These are phyloP conservation scores for Aleiodes testaceus DNA, from an alignment of 2,888 invertebrate genomes.

Conservation along the genomic window DNA sequence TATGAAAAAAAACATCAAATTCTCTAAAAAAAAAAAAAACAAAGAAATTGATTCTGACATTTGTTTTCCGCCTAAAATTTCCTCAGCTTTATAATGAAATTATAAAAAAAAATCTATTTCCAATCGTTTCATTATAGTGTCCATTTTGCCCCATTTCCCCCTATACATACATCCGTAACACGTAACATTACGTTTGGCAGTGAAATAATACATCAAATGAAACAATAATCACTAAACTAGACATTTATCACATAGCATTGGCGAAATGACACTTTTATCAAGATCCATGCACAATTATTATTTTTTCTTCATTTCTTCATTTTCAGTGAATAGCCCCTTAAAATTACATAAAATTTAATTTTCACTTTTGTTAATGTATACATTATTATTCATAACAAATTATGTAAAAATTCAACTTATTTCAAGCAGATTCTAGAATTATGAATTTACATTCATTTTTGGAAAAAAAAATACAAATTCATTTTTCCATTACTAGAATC, in stretches of 20 bases:
- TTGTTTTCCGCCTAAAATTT: no score
- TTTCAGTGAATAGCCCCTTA: no score
- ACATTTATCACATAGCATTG: conserved; percentile 44
- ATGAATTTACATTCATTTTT: background rate
- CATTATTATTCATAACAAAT: background rate
- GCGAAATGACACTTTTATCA: conserved; percentile 33
- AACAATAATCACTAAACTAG: conserved; percentile 38
- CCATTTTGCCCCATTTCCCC: no score
- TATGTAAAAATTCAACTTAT: no score
- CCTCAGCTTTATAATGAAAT: no score
- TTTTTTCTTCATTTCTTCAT: no score
- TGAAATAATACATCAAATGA: conserved; percentile 36
- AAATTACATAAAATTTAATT: no score
- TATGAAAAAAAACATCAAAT: no score
- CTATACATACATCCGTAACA: conserved; percentile 44
- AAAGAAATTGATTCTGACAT: no score
- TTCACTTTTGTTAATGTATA: background rate
- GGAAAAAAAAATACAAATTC: background rate
- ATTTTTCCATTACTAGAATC: conserved; percentile 4
- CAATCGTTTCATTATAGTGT: no score
- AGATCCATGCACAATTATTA: background rate
- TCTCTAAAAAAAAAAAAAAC: no score
- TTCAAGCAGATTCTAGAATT: background rate
- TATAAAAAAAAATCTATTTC: no score
- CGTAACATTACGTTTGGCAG: conserved; percentile 51